Conservation (phyloP, 1,140 invertebrate genomes). For the Drosophila asahinai region DNA sequence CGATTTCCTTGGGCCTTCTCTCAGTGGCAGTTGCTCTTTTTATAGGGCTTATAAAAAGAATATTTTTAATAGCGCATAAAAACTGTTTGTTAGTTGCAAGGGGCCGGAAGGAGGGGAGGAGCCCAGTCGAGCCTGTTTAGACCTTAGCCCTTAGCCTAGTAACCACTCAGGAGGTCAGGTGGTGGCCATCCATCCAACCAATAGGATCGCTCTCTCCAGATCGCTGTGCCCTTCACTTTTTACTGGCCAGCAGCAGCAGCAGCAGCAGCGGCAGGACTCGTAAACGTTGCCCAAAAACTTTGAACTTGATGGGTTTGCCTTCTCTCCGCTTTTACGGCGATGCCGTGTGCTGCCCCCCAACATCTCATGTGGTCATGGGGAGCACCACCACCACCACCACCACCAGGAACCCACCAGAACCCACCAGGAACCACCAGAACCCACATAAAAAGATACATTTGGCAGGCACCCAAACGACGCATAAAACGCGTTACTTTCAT, state of each 20-base stretch:
- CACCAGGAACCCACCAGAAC: conserved; percentile 40
- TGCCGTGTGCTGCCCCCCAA: conserved; percentile 52
- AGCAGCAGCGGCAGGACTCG: conserved; percentile 58
- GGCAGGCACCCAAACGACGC: conserved; percentile 80
- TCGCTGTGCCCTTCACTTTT: conserved; percentile 63
- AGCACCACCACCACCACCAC: background rate
- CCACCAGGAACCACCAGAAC: conserved; percentile 17
- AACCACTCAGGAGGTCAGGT: conserved; percentile 6
- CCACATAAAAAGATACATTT: conserved; percentile 83
- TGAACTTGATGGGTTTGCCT: conserved; percentile 76
- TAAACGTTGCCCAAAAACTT: conserved; percentile 78
- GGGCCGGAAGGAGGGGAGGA: background rate
- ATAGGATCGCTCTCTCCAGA: conserved; percentile 21
- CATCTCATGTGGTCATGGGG: background rate
- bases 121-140: conserved; percentile 4
- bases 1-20: conserved; percentile 58
- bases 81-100: conserved; percentile 73
- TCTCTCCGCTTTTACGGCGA: conserved; percentile 65
- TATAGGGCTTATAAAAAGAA: conserved; percentile 83
- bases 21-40: conserved; percentile 48
- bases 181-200: conserved; percentile 12
- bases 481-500: conserved; percentile 84
- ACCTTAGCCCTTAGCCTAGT: conserved; percentile 8
- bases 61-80: conserved; percentile 84
- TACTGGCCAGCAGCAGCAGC: conserved; percentile 58